Evolutionary conservation across 2,113 vertebrate species (phyloP), one percentile per base, ranked within the genome.

Genomic region (Castor canadensis): DNA sequence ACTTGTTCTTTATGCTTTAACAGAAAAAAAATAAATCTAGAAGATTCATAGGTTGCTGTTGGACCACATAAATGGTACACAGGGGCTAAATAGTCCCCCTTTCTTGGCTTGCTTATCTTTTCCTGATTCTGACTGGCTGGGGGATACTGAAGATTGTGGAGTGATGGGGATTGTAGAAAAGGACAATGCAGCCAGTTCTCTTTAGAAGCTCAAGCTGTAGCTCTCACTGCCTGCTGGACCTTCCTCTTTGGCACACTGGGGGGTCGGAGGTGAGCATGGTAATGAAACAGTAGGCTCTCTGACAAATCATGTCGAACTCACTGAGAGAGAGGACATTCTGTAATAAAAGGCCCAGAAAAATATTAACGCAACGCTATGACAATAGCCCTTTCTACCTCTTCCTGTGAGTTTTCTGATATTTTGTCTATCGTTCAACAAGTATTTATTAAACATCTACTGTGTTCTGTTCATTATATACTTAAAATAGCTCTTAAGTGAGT

Each of bases 1-100:
- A 71, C 79, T 96, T 97, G 35, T 94, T 71, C 58, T 94, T 88
- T 94, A 85, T 64, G 71, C 76, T 83, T 85, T 91, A 75, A 95
- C 79, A 89, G 86, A 95, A 84, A 85, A 77, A 92, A 95, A 85
- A 87, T 67, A 87, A 96, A 77, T 76, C 85, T 83, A 88, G 72
- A 92, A 91, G 60, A 79, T 92, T 94, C 82, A 52, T 62, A 71
- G 89, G 82, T 96, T 67, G 45, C 91, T 58, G 49, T 60, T 35
- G 64, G 91, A 69, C 32, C 20, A 22, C 67, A 49, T 64, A 32
- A 93, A 49, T 24, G 76, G 47, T 71, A 45, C 16, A 60, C 67
- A 83, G 88, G 52, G 72, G 35, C 49, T 83, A 75, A 45, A 10
- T 40, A 10, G 22, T 38, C 62, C 87, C 30, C 71, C 43, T 89